Conservation (phyloP, 2,797 vertebrate genomes). For the Hybognathus amarus region DNA sequence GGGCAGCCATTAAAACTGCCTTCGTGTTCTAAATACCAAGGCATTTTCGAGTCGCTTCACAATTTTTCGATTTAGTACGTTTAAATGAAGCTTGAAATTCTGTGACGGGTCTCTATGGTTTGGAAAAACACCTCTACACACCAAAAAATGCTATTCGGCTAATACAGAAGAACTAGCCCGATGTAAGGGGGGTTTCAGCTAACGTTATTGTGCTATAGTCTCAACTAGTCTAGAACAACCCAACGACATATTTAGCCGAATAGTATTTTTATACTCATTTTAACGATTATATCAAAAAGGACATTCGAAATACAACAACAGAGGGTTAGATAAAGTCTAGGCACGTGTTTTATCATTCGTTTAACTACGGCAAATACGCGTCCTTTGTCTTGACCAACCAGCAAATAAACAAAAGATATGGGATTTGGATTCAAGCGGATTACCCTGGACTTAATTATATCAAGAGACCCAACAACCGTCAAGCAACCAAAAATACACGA, state of each 20-base stretch:
- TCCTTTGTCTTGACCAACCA: constrained; percentile 80
- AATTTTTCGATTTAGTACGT: constrained; percentile 37
- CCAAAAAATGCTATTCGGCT: constrained; percentile 23
- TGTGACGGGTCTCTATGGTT: neutral
- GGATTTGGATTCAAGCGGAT: constrained; percentile 72
- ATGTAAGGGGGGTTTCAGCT: constrained; percentile 67
- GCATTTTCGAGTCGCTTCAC: constrained; percentile 38
- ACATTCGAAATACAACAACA: constrained; percentile 18
- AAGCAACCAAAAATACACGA: constrained; percentile 59
- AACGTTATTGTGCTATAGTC: constrained; percentile 68
- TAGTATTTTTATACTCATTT: constrained; percentile 40
- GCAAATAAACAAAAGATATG: constrained; percentile 79
- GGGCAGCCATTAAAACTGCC: constrained; percentile 43
- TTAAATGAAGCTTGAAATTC: constrained; percentile 1
- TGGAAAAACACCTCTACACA: constrained; percentile 7
- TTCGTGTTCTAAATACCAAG: constrained; percentile 34
- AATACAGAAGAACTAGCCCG: constrained; percentile 39
- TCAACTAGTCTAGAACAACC: constrained; percentile 51
- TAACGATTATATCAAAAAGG: neutral
- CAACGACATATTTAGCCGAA: constrained; percentile 51
- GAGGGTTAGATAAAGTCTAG: neutral
- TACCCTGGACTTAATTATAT: constrained; percentile 76
- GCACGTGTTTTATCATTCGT: neutral
- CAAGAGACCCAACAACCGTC: constrained; percentile 72
- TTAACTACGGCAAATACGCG: constrained; percentile 58